Conservation (phyloP, 2,888 invertebrate genomes). For the Sialis lutaria region DNA sequence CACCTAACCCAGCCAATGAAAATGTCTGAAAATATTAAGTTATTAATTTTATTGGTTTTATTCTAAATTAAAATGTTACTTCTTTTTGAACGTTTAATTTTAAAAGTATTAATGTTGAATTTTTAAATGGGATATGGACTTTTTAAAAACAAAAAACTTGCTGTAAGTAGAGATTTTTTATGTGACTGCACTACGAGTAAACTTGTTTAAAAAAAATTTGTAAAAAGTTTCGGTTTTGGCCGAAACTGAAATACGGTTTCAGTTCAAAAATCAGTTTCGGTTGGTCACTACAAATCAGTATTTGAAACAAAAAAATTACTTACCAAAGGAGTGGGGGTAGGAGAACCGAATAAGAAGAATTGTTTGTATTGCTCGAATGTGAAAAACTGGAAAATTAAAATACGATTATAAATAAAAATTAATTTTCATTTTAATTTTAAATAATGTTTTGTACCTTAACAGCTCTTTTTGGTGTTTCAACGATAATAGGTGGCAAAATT, state of each 20-base stretch:
- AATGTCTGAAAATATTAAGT: slow-evolving; percentile 47
- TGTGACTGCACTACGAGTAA: no score
- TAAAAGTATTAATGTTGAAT: not conserved
- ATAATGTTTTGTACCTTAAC: slow-evolving; percentile 44
- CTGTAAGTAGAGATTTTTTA: no score
- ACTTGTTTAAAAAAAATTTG: no score
- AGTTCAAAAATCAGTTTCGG: no score
- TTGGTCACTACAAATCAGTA: no score
- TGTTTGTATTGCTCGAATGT: slow-evolving; percentile 88
- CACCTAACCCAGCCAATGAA: slow-evolving; percentile 71
- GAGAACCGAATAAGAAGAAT: slow-evolving; percentile 62
- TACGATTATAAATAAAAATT: slow-evolving; percentile 6
- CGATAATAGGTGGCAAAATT: slow-evolving; percentile 79
- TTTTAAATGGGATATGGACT: no score
- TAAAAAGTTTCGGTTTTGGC: no score
- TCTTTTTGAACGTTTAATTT: slow-evolving; percentile 1
- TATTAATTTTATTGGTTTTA: not conserved
- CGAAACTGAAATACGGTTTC: no score
- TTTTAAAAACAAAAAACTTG: no score
- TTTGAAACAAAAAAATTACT: slow-evolving; percentile 16
- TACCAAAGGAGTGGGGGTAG: slow-evolving; percentile 60
- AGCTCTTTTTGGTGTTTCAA: slow-evolving; percentile 89
- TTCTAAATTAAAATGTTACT: not conserved
- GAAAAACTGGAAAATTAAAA: slow-evolving; percentile 44
- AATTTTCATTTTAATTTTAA: not conserved